Evolutionary conservation across 2,113 vertebrate genomes (phyloP).

Genomic region (Heptranchias perlo): DNA sequence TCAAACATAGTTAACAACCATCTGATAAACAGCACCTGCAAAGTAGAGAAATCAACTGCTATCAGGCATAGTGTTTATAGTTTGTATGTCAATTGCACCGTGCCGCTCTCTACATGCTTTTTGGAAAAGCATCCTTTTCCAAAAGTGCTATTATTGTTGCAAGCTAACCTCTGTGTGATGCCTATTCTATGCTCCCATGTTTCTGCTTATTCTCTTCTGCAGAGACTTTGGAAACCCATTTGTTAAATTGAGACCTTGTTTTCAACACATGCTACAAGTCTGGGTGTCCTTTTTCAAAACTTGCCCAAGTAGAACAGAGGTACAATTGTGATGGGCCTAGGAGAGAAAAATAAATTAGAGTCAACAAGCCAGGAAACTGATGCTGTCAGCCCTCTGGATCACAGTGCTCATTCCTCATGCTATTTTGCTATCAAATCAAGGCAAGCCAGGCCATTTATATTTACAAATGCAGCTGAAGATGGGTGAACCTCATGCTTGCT

Average conservation of each 20-base stretch:
- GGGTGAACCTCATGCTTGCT: background rate
- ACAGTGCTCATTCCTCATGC: background rate
- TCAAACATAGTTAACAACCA: constrained; percentile 90
- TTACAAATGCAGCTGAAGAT: background rate
- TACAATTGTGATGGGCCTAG: background rate
- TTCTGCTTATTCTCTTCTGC: background rate
- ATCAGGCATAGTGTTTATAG: background rate
- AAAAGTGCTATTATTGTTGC: background rate
- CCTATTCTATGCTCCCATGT: background rate
- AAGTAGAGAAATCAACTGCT: background rate
- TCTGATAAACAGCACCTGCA: constrained; percentile 77
- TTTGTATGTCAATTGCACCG: constrained; percentile 53
- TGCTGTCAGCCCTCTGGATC: background rate
- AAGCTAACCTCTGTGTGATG: background rate
- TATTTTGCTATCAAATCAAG: background rate
- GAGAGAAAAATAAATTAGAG: background rate
- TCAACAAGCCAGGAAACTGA: no score
- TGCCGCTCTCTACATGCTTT: background rate
- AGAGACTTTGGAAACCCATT: background rate
- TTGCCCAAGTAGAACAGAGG: background rate
- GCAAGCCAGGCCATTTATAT: no score
- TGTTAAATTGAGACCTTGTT: background rate
- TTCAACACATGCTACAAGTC: background rate
- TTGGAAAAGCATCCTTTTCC: no score
- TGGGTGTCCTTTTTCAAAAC: background rate